A percentile compares a stretch with the other conserved stretches of the same genome.
phyloP scores from a whole-genome alignment of 2,113 vertebrate species.

The Gymnorhina tibicen region DNA sequence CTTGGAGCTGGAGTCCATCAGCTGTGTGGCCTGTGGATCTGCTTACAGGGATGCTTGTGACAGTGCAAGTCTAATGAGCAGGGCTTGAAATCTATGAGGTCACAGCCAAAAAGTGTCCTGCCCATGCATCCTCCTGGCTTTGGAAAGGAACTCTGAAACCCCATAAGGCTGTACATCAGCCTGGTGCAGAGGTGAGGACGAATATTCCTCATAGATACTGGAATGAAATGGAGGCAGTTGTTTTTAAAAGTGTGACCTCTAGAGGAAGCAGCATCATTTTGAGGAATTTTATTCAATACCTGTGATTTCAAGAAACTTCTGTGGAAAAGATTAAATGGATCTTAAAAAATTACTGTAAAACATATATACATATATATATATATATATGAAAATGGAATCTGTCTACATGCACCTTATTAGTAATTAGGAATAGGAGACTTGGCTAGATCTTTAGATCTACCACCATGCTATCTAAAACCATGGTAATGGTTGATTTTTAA shows the following conservation, averaged over 20 bases:
- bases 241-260: neutral
- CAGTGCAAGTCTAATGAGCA: neutral
- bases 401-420: neutral
- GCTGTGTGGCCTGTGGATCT: neutral
- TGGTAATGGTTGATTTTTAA: neutral
- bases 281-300: neutral
- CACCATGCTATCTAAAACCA: neutral
- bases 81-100: fast-evolving
- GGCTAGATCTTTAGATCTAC: neutral
- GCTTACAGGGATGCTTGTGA: neutral
- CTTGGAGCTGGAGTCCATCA: neutral
- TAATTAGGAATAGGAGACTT: neutral
- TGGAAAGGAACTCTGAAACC: neutral
- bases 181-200: neutral
- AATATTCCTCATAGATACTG: neutral
- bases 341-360: neutral
- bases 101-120: fast-evolving
- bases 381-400: neutral
- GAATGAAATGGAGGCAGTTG: neutral
- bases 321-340: neutral
- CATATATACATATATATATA: neutral
- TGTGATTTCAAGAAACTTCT: neutral
- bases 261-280: neutral
- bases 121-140: fast-evolving
- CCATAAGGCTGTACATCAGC: neutral